Conservation (phyloP, 2,888 invertebrate species). For the Dicyrtomina minuta region DNA sequence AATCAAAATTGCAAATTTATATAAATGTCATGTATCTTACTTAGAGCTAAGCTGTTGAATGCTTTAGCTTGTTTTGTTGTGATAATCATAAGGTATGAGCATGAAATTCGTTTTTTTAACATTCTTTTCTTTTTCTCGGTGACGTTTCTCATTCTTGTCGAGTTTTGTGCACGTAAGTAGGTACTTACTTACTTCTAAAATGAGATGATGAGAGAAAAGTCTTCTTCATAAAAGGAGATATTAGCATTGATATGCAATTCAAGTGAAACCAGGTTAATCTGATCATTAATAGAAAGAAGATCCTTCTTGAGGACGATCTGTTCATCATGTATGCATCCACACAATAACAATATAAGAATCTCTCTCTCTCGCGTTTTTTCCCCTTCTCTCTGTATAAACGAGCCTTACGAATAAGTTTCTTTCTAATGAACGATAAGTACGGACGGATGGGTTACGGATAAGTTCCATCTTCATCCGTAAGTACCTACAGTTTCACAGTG, state of each 20-base stretch:
- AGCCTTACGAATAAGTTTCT: not conserved
- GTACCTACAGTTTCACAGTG: not conserved
- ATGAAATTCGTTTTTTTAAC: not conserved
- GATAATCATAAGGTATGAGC: constrained; percentile 7
- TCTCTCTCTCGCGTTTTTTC: not conserved
- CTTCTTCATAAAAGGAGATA: constrained; percentile 26
- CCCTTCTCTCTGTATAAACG: not conserved
- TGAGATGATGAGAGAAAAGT: constrained; percentile 14
- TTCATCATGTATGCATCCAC: constrained; percentile 18
- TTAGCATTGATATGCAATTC: constrained; percentile 15
- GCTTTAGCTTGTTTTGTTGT: not conserved
- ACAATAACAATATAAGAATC: not conserved
- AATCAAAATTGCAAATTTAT: constrained; percentile 23
- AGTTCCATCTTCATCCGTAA: not conserved
- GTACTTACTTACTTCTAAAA: not conserved
- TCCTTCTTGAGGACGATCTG: constrained; percentile 18
- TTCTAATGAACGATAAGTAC: not conserved
- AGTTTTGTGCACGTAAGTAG: too few relatives aligned
- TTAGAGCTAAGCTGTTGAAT: too few relatives aligned
- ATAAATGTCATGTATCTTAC: too few relatives aligned
- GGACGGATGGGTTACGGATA: too few relatives aligned
- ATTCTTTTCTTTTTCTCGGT: not conserved
- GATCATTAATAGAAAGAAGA: constrained; percentile 30
- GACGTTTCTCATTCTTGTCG: not conserved
- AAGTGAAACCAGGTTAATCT: constrained; percentile 32